Evolutionary conservation across 2,113 vertebrate genomes (phyloP), one percentile per base, ranked within the genome.

Genomic region (Hylia prasina): DNA sequence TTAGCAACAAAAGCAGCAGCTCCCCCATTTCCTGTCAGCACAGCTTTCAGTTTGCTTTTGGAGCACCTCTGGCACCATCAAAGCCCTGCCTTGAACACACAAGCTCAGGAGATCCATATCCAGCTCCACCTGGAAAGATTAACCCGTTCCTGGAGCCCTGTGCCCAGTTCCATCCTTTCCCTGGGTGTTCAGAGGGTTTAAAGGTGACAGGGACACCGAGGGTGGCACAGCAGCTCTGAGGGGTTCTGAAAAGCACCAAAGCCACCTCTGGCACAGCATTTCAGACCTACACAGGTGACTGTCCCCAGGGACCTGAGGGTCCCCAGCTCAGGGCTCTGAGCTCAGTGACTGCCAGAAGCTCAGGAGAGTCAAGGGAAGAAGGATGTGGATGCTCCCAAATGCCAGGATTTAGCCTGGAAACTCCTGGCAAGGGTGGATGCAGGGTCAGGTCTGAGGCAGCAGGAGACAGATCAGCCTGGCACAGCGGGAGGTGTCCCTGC

Each of bases 371-470:
- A 22, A 31, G 24, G 42, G 53, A 64, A 35, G 42, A 24, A 72
- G 23, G 40, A 54, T 0, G 1, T 0, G 33, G 70, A 25, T 42
- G 79, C 10, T 79, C 80, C 47, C 18, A 10, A 33, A 65, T 8
- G 7, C 56, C 5, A 5, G 50, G 54, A 37, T 42, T 50, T 13
- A 50, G 22, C 2, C 0, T 25, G 30, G 64, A 19, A 75, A 48
- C 9, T 5, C 24, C 37, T 0, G 0, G 30, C 33, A 23, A 25
- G 0, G 0, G 31, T 3, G 28, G 70, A 13, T 6, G 27, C 58
- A 3, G 11, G 0, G 28, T 4, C 64, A 75, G 42, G 25, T 19
- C 47, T 10, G 25, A 28, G 39, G 23, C 31, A 68, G 42, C 6
- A 1, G 4, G 9, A 45, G 27, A 39, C 16, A 44, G 45, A 27